Evolutionary conservation across 2,888 invertebrate species (phyloP).

Genomic region (Leucophenga montana): DNA sequence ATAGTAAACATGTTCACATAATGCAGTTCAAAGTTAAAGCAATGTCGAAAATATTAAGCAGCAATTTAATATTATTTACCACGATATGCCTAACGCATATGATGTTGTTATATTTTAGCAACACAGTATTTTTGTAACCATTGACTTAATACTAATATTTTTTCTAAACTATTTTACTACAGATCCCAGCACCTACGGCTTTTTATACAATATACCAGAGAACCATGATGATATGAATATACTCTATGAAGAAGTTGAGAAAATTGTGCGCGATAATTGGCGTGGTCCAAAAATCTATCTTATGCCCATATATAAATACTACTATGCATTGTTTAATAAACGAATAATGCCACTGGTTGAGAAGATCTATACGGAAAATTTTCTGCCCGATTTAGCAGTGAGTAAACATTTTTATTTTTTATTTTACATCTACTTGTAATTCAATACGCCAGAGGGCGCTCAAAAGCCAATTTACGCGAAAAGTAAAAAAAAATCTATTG

Average conservation of each 20-base stretch:
- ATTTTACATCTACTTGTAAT: not conserved
- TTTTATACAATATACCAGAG: conserved; percentile 66
- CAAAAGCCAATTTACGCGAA: not conserved
- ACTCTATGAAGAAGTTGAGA: conserved; percentile 66
- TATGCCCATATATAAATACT: conserved; percentile 72
- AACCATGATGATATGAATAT: conserved; percentile 67
- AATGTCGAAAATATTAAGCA: too few species aligned
- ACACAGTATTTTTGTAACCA: too few species aligned
- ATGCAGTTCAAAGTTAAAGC: too few species aligned
- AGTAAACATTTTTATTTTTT: conserved; percentile 35
- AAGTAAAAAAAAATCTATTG: too few species aligned
- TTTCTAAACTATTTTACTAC: not conserved
- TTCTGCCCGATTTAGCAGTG: conserved; percentile 69
- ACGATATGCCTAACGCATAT: too few species aligned
- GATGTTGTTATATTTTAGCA: too few species aligned
- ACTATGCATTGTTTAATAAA: conserved; percentile 67
- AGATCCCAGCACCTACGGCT: conserved; percentile 64
- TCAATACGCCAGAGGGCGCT: not conserved
- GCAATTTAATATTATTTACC: too few species aligned
- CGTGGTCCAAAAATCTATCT: conserved; percentile 70
- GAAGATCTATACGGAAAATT: conserved; percentile 67
- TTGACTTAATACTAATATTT: too few species aligned
- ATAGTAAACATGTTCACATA: too few species aligned
- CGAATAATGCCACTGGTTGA: conserved; percentile 69
- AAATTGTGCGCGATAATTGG: conserved; percentile 68